Percentiles rank a stretch among this genome's conserved stretches.
These are phyloP conservation scores for Oenanthe oenanthe DNA, from an alignment of 2,113 vertebrate genomes.

Conservation along the genomic window DNA sequence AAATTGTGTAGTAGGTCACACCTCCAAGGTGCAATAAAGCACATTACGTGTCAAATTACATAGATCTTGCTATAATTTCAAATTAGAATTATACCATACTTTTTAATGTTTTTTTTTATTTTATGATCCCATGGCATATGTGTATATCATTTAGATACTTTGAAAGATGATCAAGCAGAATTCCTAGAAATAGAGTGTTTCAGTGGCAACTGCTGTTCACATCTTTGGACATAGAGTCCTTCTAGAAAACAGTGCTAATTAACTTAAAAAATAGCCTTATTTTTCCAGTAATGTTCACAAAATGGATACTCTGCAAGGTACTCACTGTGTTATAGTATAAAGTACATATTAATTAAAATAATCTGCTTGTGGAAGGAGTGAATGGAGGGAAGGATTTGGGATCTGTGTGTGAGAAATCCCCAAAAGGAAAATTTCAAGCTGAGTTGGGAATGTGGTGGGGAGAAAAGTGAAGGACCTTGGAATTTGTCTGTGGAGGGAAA, in stretches of 20 bases:
- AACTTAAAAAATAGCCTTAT: neutral
- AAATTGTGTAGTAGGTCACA: neutral
- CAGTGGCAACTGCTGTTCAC: neutral
- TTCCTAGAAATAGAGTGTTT: neutral
- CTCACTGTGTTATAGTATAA: neutral
- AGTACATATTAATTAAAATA: neutral
- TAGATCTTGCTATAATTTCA: neutral
- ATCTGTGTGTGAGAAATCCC: neutral
- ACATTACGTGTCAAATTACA: neutral
- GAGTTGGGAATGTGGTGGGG: neutral
- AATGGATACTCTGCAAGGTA: neutral
- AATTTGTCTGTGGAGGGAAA: neutral
- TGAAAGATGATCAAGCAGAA: neutral
- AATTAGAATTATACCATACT: neutral
- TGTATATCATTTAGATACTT: neutral
- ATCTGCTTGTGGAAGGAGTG: neutral
- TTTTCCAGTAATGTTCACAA: neutral
- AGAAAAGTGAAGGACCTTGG: neutral
- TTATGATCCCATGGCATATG: neutral
- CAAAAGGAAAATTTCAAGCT: fast-evolving
- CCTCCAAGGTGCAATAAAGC: neutral
- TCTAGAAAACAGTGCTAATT: neutral
- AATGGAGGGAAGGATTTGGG: neutral
- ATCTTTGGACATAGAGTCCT: neutral
- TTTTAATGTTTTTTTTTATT: neutral